phyloP scores from a whole-genome alignment of 2,797 vertebrate species.

The Muraenolepis orangiensis region DNA sequence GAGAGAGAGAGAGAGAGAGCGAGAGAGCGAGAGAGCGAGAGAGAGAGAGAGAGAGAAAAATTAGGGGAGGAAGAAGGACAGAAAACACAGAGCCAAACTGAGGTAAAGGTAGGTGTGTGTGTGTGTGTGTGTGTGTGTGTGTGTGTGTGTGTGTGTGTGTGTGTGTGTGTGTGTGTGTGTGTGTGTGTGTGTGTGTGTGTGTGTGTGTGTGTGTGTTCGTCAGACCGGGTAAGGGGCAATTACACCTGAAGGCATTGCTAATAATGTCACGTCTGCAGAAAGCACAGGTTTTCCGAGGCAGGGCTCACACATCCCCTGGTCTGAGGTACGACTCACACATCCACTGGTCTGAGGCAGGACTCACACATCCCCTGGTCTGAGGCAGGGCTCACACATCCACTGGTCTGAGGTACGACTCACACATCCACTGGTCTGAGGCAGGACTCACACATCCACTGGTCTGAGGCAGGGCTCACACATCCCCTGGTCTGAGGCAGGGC shows the following conservation, averaged over 20 bases:
- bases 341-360: background rate
- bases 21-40: background rate
- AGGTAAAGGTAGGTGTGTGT: background rate
- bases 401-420: too few species aligned
- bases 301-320: background rate
- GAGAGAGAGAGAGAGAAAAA: too few species aligned
- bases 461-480: background rate
- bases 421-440: too few species aligned
- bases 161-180: too few species aligned
- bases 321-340: background rate
- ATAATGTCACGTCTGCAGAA: slow-evolving; percentile 1
- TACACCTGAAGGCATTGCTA: background rate
- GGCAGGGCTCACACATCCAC: background rate
- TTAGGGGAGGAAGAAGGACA: background rate
- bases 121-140: background rate
- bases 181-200: too few species aligned
- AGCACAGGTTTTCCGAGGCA: background rate
- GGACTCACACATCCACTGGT: background rate
- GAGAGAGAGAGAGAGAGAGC: background rate
- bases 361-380: background rate
- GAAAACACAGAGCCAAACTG: background rate
- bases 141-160: background rate
- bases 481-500: background rate
- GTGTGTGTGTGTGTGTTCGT: too few species aligned
- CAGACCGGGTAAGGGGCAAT: background rate